Evolutionary conservation across 2,113 vertebrate genomes (phyloP).

Genomic region (Nematolebias whitei): DNA sequence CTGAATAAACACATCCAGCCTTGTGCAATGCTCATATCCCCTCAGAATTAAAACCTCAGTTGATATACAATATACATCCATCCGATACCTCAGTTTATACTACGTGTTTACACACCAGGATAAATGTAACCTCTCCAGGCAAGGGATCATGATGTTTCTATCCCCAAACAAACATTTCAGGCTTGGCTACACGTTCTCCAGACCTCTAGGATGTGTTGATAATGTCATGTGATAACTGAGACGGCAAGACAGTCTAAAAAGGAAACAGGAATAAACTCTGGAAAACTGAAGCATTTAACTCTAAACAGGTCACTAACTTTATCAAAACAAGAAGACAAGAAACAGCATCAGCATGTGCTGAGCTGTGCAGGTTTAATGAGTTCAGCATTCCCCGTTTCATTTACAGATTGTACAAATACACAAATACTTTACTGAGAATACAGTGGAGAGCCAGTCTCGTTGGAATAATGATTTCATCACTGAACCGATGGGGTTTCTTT

Average conservation of each 20-base stretch:
- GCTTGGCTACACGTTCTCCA: constrained; percentile 52
- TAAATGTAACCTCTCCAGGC: constrained; percentile 57
- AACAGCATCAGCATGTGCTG: constrained; percentile 2
- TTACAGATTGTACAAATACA: neutral
- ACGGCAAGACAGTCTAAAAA: constrained; percentile 43
- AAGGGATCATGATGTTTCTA: constrained; percentile 54
- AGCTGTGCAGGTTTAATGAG: constrained; percentile 15
- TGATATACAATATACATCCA: constrained; percentile 59
- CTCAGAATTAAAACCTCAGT: constrained; percentile 50
- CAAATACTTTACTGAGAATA: constrained; percentile 18
- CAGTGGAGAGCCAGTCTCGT: constrained; percentile 30
- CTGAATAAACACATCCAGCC: constrained; percentile 68
- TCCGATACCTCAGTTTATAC: constrained; percentile 63
- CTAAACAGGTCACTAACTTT: constrained; percentile 25
- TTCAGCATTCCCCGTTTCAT: constrained; percentile 15
- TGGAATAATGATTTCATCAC: constrained; percentile 23
- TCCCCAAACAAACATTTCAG: constrained; percentile 68
- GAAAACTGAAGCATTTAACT: constrained; percentile 39
- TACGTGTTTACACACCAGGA: constrained; percentile 57
- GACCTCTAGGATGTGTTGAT: constrained; percentile 60
- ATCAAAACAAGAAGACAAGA: constrained; percentile 6
- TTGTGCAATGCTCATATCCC: constrained; percentile 34
- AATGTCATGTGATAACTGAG: constrained; percentile 54
- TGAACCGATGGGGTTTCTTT: constrained; percentile 56
- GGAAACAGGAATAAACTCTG: constrained; percentile 54